These are phyloP conservation scores for Dromococcyx pavoninus DNA, from an alignment of 2,797 vertebrate species.

Conservation along the genomic window DNA sequence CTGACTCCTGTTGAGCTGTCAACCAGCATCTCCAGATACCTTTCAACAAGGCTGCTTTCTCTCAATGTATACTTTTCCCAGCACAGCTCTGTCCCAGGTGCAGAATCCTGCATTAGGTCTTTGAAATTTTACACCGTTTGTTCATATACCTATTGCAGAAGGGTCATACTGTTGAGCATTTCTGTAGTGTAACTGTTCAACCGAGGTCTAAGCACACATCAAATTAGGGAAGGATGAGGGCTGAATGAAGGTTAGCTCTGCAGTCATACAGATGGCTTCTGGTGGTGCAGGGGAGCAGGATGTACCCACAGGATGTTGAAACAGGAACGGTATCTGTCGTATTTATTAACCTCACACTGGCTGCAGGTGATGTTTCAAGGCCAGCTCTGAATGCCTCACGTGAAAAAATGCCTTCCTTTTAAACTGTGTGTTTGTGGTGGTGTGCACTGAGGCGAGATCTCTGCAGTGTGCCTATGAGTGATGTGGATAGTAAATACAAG, in stretches of 20 bases:
- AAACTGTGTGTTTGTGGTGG: background rate
- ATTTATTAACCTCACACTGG: background rate
- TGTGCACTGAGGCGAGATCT: fast-evolving
- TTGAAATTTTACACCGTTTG: background rate
- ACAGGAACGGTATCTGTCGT: background rate
- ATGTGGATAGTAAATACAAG: background rate
- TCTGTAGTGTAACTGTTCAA: background rate
- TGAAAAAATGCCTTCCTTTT: background rate
- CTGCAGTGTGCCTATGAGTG: background rate
- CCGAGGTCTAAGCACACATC: background rate
- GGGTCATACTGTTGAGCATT: background rate
- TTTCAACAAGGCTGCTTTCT: background rate
- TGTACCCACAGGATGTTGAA: background rate
- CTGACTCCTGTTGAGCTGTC: background rate
- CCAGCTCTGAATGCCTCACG: background rate
- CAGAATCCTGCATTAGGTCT: background rate
- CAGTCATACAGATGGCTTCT: background rate
- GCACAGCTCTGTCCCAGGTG: fast-evolving
- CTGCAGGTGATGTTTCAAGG: background rate
- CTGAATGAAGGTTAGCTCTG: background rate
- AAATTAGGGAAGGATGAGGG: background rate
- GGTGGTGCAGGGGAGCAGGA: background rate
- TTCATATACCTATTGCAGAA: background rate
- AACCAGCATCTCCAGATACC: background rate
- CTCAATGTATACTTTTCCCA: background rate